Conservation (phyloP, 2,113 vertebrate genomes). For the Zingel zingel region DNA sequence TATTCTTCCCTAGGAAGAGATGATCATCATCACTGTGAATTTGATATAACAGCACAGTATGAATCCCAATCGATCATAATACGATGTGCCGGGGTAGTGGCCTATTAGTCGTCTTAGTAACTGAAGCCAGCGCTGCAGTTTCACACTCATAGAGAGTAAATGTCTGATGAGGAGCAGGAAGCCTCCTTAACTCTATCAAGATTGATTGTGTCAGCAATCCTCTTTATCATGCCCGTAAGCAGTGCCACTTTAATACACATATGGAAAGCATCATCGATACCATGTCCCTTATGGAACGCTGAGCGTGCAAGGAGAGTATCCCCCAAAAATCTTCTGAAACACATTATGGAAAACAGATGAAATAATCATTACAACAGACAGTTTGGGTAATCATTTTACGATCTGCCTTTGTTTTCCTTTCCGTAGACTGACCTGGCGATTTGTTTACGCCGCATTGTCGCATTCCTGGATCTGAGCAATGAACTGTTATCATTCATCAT, state of each 20-base stretch:
- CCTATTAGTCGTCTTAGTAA: constrained; percentile 56
- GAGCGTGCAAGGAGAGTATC: background rate
- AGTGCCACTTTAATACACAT: constrained; percentile 36
- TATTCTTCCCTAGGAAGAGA: constrained; percentile 19
- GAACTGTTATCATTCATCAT: background rate
- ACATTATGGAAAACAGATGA: background rate
- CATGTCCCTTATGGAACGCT: constrained; percentile 24
- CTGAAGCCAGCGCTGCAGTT: constrained; percentile 28
- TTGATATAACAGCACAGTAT: constrained; percentile 57
- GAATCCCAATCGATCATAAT: constrained; percentile 65
- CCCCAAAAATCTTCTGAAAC: background rate
- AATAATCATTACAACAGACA: background rate
- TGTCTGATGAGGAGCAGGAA: constrained; percentile 60
- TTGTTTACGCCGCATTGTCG: background rate
- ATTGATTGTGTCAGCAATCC: constrained; percentile 69
- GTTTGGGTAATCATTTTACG: background rate
- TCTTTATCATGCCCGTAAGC: constrained; percentile 66
- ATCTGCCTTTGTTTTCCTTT: background rate
- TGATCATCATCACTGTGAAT: constrained; percentile 55
- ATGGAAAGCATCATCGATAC: constrained; percentile 53
- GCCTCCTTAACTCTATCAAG: constrained; percentile 62
- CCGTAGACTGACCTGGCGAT: background rate
- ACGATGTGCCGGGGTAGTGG: constrained; percentile 39
- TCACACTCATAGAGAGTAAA: constrained; percentile 41
- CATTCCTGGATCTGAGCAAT: background rate